These are phyloP conservation scores for Rhopalosiphum maidis DNA, from an alignment of 1,140 invertebrate genomes.

Conservation along the genomic window DNA sequence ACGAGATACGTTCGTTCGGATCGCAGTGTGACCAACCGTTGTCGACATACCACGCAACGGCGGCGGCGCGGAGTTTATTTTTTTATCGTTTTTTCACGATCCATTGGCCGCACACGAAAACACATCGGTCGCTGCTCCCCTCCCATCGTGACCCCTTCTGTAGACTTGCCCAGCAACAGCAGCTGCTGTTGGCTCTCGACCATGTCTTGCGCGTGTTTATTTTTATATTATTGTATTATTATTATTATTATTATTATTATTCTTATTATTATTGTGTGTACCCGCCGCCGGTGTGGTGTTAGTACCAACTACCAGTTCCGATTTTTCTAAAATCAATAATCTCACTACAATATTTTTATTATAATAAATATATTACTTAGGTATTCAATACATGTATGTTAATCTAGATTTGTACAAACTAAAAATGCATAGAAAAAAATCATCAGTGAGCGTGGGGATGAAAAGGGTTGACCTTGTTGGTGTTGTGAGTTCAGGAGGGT, in stretches of 20 bases:
- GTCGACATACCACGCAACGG: background rate
- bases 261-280: background rate
- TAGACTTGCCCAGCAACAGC: background rate
- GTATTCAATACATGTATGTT: background rate
- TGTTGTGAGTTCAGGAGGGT: background rate
- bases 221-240: constrained; percentile 29
- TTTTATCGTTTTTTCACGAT: constrained; percentile 26
- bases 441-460: background rate
- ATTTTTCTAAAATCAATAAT: background rate
- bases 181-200: background rate
- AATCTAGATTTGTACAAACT: background rate
- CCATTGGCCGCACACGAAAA: constrained; percentile 47
- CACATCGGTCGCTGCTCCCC: background rate
- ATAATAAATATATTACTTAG: background rate
- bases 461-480: background rate
- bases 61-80: background rate
- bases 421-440: background rate
- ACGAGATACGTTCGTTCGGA: constrained; percentile 31
- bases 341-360: background rate
- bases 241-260: background rate
- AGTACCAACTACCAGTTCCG: background rate
- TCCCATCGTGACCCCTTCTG: constrained; percentile 35
- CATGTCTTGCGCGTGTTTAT: constrained; percentile 34
- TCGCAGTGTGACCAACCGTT: constrained; percentile 50
- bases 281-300: background rate